A percentile compares a stretch with the other conserved stretches of the same genome.
Conservation (phyloP, 2,113 vertebrate species). For the Nerophis ophidion region DNA sequence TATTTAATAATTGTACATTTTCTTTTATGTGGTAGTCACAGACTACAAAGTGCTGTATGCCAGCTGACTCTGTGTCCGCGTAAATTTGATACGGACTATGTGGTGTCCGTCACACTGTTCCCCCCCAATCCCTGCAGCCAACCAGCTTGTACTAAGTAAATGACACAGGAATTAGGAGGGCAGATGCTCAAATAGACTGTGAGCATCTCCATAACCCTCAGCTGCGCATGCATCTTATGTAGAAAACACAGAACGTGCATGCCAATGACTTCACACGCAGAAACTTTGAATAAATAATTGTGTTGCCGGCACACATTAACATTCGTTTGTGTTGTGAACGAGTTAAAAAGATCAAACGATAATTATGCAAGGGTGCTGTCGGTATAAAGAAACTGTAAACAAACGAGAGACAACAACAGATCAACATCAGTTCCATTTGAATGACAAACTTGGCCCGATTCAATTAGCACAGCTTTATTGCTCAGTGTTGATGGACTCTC, state of each 20-base stretch:
- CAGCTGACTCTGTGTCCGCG: conserved; percentile 6
- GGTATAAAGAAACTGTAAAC: conserved; percentile 28
- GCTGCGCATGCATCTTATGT: background rate
- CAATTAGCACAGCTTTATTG: conserved; percentile 43
- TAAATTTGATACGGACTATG: conserved; percentile 35
- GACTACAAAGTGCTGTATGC: background rate
- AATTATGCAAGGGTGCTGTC: conserved; percentile 15
- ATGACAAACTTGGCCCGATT: conserved; percentile 35
- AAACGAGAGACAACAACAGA: conserved; percentile 25
- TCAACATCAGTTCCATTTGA: conserved; percentile 42
- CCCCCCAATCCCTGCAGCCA: conserved; percentile 12
- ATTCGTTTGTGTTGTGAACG: conserved; percentile 25
- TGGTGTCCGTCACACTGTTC: conserved; percentile 4
- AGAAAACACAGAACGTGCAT: background rate
- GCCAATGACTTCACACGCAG: background rate
- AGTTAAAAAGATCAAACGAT: conserved; percentile 30
- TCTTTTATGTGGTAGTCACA: conserved; percentile 5
- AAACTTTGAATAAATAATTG: background rate
- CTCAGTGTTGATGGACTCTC: conserved; percentile 33
- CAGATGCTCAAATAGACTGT: conserved; percentile 12
- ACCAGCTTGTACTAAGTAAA: conserved; percentile 4
- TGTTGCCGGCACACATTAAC: conserved; percentile 9
- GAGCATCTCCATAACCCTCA: background rate
- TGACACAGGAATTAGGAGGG: conserved; percentile 12
- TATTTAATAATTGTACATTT: too few species aligned